Evolutionary conservation across 2,113 vertebrate species (phyloP), one percentile per base, ranked within the genome.

Genomic region (Thalassoma bifasciatum): DNA sequence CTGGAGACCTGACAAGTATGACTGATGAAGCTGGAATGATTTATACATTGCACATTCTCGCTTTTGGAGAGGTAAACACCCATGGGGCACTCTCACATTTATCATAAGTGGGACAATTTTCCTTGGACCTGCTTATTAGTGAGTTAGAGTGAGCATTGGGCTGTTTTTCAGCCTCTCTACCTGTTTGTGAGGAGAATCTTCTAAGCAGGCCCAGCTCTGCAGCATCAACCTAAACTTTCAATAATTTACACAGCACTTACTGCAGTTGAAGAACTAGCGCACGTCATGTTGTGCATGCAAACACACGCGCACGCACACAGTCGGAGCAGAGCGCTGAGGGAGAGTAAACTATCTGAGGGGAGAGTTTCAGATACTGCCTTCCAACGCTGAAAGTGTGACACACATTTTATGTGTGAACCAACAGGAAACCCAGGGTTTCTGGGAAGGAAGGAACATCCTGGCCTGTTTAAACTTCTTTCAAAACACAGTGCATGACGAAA

Each of bases 161-260:
- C 22, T n/a, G 58, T 50, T 52, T 67, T 34, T 63, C 19, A 1
- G 13, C 16, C 42, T 46, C 64, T 81, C 8, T 50, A 68, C 21
- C n/a, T 59, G 63, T 54, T 73, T 52, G 44, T 42, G 40, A 22
- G 60, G 24, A 66, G 47, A 80, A 69, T 64, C 62, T 17, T 66
- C 62, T 12, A 42, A 75, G 49, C n/a, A 30, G 42, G 42, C 34
- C 16, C 26, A 59, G 66, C 34, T 57, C 40, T 72, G 82, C 72
- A 40, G 44, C 52, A 22, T 37, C 58, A 58, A 54, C 49, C 56
- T 49, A 66, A 75, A 79, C 70, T 51, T 73, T 90, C 44, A 86
- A 81, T 90, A 83, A 85, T 79, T 88, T 60, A 86, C 50, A 46
- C 19, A 7, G 37, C 59, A 22, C 61, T 68, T 62, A 81, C 44